Base-by-base conservation (phyloP, 1,140 invertebrate genomes). In the Wasmannia auropunctata region DNA sequence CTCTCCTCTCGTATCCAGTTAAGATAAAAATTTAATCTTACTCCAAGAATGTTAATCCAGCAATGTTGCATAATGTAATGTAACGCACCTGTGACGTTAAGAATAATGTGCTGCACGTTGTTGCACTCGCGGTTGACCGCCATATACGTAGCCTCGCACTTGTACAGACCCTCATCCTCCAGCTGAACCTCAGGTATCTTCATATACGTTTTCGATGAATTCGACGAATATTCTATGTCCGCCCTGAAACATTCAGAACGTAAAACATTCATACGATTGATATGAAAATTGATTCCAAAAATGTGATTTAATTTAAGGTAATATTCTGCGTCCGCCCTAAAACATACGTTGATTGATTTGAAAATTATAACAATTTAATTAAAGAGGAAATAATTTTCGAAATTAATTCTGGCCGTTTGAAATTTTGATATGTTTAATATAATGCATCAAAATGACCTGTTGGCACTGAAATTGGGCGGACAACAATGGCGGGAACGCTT, bases 121-220 rank as follows among this genome's bases (percentile, higher is more conserved):
- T 97, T 96, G 93, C 97, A 98, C 87, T 98, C 97, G 1, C 96
- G 96, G 92, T 95, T 95, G 5, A 98, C 97, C 91, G 97, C 97
- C 7, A 98, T 94, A 94, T 98, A 98, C 1, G 98, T 98, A 85
- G 98, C 97, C 93, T 98, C 98, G 93, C 98, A 98, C 88, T 97
- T 97, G 95, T 98, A 98, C 10, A 97, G 95, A 0, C 97, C 98
- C 91, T 98, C 98, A 93, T 98, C 98, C 70, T 96, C 96, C 14
- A 97, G 95, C 75, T 96, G 95, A 5, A 98, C 95, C 43, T 96
- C 95, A 34, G 95, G 95, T 85, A 98, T 97, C 91, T 96, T 96
- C 91, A 98, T 94, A 91, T 96, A 96, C 0, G 97, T 96, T 86
- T 96, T 96, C 0, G 96, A 97, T 7, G 95, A 95, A 92, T 97